These are phyloP conservation scores for Drosophila paracracens DNA, from an alignment of 2,888 invertebrate genomes.

Conservation along the genomic window DNA sequence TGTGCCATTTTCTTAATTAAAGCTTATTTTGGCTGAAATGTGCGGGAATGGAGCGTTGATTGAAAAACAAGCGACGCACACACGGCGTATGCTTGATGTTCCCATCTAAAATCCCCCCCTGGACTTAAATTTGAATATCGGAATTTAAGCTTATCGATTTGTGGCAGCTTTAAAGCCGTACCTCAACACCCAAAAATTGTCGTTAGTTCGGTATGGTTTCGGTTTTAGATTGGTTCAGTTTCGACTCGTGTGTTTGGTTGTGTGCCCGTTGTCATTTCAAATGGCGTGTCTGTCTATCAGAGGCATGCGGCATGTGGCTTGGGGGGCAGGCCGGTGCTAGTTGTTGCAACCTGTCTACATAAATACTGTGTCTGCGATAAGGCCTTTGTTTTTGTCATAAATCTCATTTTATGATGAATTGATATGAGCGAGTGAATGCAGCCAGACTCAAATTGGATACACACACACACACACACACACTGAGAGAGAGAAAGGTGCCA, in stretches of 20 bases:
- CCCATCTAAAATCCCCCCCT: not conserved
- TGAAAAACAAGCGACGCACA: slow-evolving; percentile 55
- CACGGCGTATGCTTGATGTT: slow-evolving; percentile 67
- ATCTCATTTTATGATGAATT: slow-evolving; percentile 85
- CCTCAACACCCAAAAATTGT: slow-evolving; percentile 24
- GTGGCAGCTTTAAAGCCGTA: slow-evolving; percentile 52
- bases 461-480: slow-evolving; percentile 19
- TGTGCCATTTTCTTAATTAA: slow-evolving; percentile 75
- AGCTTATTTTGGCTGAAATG: slow-evolving; percentile 53
- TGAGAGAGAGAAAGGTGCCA: not conserved
- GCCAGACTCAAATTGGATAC: slow-evolving; percentile 67
- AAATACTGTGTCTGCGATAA: slow-evolving; percentile 83
- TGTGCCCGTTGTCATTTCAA: slow-evolving; percentile 65
- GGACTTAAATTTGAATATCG: slow-evolving; percentile 41
- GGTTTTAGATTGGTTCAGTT: slow-evolving; percentile 19
- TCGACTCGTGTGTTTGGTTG: slow-evolving; percentile 1
- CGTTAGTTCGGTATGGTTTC: slow-evolving; percentile 15
- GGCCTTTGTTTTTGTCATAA: slow-evolving; percentile 84
- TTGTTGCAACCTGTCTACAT: slow-evolving; percentile 80
- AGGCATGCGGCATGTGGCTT: not conserved
- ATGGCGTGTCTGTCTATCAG: slow-evolving; percentile 74
- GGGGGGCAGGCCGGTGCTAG: slow-evolving; percentile 27
- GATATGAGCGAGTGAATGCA: slow-evolving; percentile 75
- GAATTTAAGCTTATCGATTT: slow-evolving; percentile 65
- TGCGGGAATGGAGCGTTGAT: slow-evolving; percentile 41